Evolutionary conservation across 92 coral and sea anemone genomes (phyloP), one percentile per base, ranked within the genome.

Genomic region (Phymanthus crucifer): DNA sequence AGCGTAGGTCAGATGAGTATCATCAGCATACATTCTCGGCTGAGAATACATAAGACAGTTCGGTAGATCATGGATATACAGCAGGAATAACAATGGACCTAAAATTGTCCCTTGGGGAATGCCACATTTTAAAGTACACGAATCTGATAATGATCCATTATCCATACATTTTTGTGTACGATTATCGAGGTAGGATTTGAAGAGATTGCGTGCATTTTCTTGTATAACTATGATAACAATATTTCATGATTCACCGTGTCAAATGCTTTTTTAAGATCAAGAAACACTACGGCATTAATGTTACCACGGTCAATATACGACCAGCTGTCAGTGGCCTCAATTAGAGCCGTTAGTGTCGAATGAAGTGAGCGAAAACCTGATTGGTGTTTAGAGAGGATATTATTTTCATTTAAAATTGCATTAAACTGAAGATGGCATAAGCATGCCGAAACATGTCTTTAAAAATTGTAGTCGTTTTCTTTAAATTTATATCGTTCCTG

Each of bases 31-130:
- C 70, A 64, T 64, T 32, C 34, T 64, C 5, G 70, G 70, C 18
- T 64, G 70, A 64, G 31, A 64, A 64, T 64, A 6, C 18, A 4
- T 23, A 9, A 64, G 34, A 32, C 70, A 64, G 34, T 64, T 64
- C n/a, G n/a, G n/a, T n/a, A n/a, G n/a, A n/a, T n/a, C n/a, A n/a
- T n/a, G n/a, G n/a, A n/a, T n/a, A n/a, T n/a, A n/a, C n/a, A n/a
- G n/a, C n/a, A n/a, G 29, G 70, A 64, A 64, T 64, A 64, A 64
- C 70, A 64, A 64, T 24, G 70, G 70, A 9, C 70, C 70, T 64
- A 64, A 64, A 32, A 64, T 64, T 24, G 70, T 64, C 70, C n/a
- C n/a, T n/a, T n/a, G n/a, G n/a, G n/a, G n/a, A n/a, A n/a, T n/a
- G n/a, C n/a, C n/a, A n/a, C n/a, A 24, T 4, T 17, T 64, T 10